These are phyloP conservation scores for Spizaetus ornatus DNA, from an alignment of 2,113 vertebrate genomes.

Conservation along the genomic window DNA sequence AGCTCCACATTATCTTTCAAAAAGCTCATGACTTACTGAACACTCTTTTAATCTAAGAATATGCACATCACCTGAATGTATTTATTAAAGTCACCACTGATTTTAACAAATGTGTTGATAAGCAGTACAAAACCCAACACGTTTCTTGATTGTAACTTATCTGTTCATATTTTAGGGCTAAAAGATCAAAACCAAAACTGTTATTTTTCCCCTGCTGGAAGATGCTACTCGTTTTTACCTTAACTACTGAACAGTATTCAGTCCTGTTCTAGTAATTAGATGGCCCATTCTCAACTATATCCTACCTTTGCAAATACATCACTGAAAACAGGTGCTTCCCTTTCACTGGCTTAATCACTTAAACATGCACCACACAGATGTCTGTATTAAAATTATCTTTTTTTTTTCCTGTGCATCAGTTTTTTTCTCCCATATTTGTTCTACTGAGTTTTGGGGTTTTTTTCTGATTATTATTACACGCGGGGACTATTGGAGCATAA, in stretches of 20 bases:
- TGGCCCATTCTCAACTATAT: neutral
- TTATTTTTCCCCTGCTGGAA: neutral
- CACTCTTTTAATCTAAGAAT: neutral
- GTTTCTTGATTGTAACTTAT: neutral
- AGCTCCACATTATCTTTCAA: neutral
- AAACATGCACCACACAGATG: neutral
- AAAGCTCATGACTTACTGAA: neutral
- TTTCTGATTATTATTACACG: neutral
- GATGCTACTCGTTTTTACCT: neutral
- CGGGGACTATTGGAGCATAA: neutral
- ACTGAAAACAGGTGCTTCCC: neutral
- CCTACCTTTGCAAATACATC: neutral
- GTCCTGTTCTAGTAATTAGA: neutral
- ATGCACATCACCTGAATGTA: neutral
- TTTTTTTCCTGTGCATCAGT: neutral
- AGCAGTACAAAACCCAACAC: neutral
- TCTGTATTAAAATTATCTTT: neutral
- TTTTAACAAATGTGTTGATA: neutral
- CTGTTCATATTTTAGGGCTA: neutral
- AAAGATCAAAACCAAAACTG: neutral
- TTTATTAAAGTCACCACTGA: neutral
- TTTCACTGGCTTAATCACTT: neutral
- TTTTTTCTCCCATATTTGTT: neutral
- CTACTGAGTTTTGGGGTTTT: neutral
- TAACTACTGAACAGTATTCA: neutral